phyloP scores from a whole-genome alignment of 2,888 invertebrate genomes.

The Pammene fasciana region DNA sequence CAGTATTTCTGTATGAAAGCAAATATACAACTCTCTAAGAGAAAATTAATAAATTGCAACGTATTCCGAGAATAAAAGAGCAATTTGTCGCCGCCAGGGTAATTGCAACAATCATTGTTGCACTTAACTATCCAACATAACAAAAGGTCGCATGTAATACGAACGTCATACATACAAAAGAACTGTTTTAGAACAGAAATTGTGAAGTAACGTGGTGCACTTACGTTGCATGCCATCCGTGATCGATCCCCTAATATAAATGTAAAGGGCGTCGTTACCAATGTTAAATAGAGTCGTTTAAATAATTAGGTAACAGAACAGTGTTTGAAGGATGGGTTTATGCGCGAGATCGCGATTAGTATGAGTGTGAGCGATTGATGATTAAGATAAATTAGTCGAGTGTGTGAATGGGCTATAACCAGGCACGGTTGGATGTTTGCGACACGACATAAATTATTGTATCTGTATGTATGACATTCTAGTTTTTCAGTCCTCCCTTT shows the following conservation, averaged over 20 bases:
- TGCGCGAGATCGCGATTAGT: slow-evolving; percentile 28
- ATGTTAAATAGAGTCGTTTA: slow-evolving; percentile 25
- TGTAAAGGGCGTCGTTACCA: slow-evolving; percentile 30
- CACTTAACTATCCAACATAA: slow-evolving; percentile 13
- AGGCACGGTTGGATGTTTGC: background rate
- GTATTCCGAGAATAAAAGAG: slow-evolving; percentile 55
- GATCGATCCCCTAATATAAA: slow-evolving; percentile 35
- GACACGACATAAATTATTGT: slow-evolving; percentile 13
- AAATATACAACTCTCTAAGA: slow-evolving; percentile 44
- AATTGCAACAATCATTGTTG: slow-evolving; percentile 59
- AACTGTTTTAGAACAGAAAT: background rate
- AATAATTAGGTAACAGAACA: slow-evolving; percentile 34
- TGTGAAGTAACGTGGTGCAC: background rate
- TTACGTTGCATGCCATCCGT: slow-evolving; percentile 32
- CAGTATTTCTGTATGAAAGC: background rate
- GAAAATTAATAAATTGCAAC: slow-evolving; percentile 51
- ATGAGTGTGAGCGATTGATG: background rate
- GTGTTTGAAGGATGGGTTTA: slow-evolving; percentile 35
- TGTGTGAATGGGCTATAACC: background rate
- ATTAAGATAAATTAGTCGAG: slow-evolving; percentile 18
- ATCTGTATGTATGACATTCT: slow-evolving; percentile 4
- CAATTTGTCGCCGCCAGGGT: slow-evolving; percentile 49
- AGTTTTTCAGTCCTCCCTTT: slow-evolving; percentile 8
- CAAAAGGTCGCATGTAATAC: slow-evolving; percentile 6
- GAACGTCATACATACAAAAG: background rate